A percentile compares a stretch with the other conserved stretches of the same genome.
These are phyloP conservation scores for Coptodon bakossiorum DNA, from an alignment of 2,113 vertebrate species.

Conservation along the genomic window DNA sequence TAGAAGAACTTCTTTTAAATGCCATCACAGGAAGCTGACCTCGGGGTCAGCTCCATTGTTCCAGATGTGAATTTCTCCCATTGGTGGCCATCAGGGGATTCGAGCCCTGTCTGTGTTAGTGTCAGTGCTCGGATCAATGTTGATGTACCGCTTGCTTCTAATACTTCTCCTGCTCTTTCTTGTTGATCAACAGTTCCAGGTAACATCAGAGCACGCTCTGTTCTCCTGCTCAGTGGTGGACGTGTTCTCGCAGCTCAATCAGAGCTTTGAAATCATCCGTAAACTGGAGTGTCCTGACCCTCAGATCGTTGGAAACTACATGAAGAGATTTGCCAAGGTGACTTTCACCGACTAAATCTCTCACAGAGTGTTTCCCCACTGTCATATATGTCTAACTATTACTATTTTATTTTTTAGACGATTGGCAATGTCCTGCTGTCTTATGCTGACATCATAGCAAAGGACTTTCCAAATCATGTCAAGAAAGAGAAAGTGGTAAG, in stretches of 20 bases:
- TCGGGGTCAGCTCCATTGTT: neutral
- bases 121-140: neutral
- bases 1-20: neutral
- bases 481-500: conserved; percentile 92
- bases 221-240: conserved; percentile 98
- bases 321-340: conserved; percentile 97
- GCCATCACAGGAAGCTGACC: neutral
- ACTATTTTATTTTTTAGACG: conserved; percentile 70
- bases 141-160: neutral
- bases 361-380: neutral
- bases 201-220: conserved; percentile 91
- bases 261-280: conserved; percentile 98
- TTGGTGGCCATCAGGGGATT: neutral
- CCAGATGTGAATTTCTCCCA: neutral
- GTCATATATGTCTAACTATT: neutral
- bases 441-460: conserved; percentile 92
- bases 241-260: conserved; percentile 97
- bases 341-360: neutral
- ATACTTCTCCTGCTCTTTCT: neutral
- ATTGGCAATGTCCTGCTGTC: conserved; percentile 95
- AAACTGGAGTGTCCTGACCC: conserved; percentile 96
- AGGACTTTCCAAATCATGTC: conserved; percentile 90
- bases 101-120: neutral
- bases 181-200: conserved; percentile 83
- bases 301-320: conserved; percentile 94